phyloP scores from a whole-genome alignment of 1,140 invertebrate genomes.

The Drosophila quadrilineata region DNA sequence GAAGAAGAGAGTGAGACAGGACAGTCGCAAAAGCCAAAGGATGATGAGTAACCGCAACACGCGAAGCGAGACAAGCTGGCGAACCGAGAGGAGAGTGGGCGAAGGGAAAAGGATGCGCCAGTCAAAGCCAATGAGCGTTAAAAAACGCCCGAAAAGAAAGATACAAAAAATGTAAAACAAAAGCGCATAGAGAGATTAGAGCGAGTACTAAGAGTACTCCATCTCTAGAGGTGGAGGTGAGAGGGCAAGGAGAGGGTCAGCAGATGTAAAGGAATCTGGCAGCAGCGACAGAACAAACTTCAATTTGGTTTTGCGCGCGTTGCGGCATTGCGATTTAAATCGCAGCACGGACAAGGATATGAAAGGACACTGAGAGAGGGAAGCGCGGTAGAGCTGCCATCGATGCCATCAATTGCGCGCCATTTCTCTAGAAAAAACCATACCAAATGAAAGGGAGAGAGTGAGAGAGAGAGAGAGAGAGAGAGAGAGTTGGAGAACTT shows the following conservation, averaged over 20 bases:
- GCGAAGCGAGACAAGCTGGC: constrained; percentile 60
- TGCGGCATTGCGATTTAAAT: constrained; percentile 73
- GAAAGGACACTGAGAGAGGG: background rate
- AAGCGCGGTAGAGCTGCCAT: constrained; percentile 23
- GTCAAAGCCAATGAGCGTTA: constrained; percentile 59
- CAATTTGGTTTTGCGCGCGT: constrained; percentile 63
- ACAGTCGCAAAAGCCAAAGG: background rate
- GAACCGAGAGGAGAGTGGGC: too few relatives aligned
- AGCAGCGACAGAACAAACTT: constrained; percentile 52
- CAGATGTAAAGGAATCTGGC: constrained; percentile 9
- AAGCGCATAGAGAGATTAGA: background rate
- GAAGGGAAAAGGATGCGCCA: constrained; percentile 29
- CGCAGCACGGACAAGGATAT: constrained; percentile 42
- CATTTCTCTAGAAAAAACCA: too few relatives aligned
- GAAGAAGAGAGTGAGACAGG: background rate
- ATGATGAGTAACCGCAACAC: constrained; percentile 48
- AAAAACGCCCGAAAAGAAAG: constrained; percentile 44
- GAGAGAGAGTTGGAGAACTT: too few relatives aligned
- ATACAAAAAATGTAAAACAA: constrained; percentile 15
- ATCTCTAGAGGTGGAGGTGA: background rate
- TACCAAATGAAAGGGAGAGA: too few relatives aligned
- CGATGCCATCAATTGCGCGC: constrained; percentile 65
- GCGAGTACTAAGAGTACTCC: constrained; percentile 2
- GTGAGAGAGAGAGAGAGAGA: too few relatives aligned
- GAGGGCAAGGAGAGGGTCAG: background rate